A percentile compares a stretch with the other conserved stretches of the same genome.
Conservation (phyloP, 23 tunicate species). For the Ascidia mentula region DNA sequence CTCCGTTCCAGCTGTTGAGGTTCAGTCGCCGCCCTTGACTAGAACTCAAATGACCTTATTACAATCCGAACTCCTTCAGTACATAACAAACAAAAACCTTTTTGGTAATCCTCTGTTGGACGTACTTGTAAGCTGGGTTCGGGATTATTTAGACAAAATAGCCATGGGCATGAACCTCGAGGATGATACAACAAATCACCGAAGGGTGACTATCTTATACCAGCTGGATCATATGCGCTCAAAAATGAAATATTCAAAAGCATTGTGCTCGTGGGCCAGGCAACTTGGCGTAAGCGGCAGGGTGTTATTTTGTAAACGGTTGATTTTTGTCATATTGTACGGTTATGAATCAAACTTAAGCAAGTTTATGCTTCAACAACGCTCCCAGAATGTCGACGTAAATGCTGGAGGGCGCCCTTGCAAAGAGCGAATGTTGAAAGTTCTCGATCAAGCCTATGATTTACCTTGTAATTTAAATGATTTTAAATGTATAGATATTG, state of each 20-base stretch:
- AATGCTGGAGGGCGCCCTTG: slow-evolving; percentile 55
- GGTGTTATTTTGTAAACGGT: slow-evolving; percentile 21
- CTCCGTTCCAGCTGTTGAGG: slow-evolving; percentile 32
- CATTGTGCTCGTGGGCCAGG: slow-evolving; percentile 19
- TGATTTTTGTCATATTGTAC: slow-evolving; percentile 35
- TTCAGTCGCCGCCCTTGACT: slow-evolving; percentile 6
- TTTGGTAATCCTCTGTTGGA: slow-evolving; percentile 35
- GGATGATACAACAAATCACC: neutral
- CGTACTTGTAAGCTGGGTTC: slow-evolving; percentile 25
- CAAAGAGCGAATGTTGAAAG: slow-evolving; percentile 64
- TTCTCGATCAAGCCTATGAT: slow-evolving; percentile 14
- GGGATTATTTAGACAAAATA: neutral
- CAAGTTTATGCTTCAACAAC: slow-evolving; percentile 22
- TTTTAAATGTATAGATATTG: neutral
- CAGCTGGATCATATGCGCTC: slow-evolving; percentile 68
- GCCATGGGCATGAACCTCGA: neutral
- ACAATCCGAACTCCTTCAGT: neutral
- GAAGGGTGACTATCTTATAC: neutral
- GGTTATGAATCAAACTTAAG: slow-evolving; percentile 14
- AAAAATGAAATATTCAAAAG: slow-evolving; percentile 24
- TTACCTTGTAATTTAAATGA: neutral
- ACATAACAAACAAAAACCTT: neutral
- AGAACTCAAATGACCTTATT: neutral
- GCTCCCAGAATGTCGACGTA: slow-evolving; percentile 55
- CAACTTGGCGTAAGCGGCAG: slow-evolving; percentile 21